phyloP scores from a whole-genome alignment of 2,888 invertebrate genomes.

The Napeogenes inachia region DNA sequence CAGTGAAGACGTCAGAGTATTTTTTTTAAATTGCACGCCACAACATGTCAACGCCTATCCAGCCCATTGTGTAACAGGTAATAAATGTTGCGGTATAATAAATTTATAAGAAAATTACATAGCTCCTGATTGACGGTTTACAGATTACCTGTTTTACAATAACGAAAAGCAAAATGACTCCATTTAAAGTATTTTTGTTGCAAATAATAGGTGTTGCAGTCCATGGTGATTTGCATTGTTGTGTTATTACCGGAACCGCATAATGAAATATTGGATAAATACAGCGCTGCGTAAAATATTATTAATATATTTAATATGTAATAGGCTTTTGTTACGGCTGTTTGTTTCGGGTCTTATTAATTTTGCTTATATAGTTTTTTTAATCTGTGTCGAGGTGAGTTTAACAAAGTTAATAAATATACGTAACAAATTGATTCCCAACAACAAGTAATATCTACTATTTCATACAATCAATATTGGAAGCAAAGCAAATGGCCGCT shows the following conservation, averaged over 20 bases:
- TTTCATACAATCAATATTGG: conserved; percentile 32
- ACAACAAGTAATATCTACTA: conserved; percentile 41
- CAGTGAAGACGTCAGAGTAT: conserved; percentile 51
- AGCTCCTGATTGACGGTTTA: conserved; percentile 64
- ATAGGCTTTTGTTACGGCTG: conserved; percentile 23
- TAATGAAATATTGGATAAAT: conserved; percentile 62
- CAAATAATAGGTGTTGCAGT: conserved; percentile 67
- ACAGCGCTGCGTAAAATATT: conserved; percentile 38
- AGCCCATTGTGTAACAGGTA: conserved; percentile 59
- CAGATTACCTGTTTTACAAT: conserved; percentile 68
- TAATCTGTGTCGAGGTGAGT: conserved; percentile 11
- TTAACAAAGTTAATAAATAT: conserved; percentile 32
- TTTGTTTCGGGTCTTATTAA: conserved; percentile 21
- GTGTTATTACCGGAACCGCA: conserved; percentile 54
- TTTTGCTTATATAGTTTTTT: conserved; percentile 11
- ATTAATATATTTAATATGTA: conserved; percentile 28
- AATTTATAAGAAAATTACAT: conserved; percentile 71
- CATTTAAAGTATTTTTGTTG: conserved; percentile 56
- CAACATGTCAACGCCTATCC: conserved; percentile 73
- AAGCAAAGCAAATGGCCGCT: conserved; percentile 28
- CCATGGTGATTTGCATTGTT: conserved; percentile 41
- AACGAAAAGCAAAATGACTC: conserved; percentile 70
- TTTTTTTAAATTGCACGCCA: conserved; percentile 62
- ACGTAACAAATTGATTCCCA: conserved; percentile 54
- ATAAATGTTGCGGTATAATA: conserved; percentile 63